Conservation (phyloP, 2,113 vertebrate species). For the Epinephelus moara region DNA sequence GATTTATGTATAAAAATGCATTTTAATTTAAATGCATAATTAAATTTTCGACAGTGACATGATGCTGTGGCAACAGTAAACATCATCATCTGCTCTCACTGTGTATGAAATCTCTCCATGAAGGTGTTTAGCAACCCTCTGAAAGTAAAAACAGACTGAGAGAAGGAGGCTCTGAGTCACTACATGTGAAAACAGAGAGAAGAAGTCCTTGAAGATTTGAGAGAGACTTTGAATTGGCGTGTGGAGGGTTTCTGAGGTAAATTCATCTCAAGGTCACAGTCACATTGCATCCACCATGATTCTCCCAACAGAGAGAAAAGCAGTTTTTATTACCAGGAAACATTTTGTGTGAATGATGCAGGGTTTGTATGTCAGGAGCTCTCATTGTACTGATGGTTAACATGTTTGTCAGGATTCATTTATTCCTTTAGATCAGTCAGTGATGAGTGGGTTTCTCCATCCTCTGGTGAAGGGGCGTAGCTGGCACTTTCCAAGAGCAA, state of each 20-base stretch:
- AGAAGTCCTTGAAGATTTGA: constrained; percentile 54
- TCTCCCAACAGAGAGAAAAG: constrained; percentile 3
- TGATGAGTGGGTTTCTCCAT: background rate
- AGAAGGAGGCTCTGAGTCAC: constrained; percentile 60
- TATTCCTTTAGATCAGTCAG: constrained; percentile 27
- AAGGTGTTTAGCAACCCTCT: constrained; percentile 39
- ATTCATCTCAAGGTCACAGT: constrained; percentile 60
- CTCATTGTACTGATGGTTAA: background rate
- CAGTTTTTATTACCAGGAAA: background rate
- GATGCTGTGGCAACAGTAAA: background rate
- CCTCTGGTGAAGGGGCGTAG: background rate
- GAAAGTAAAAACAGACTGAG: constrained; percentile 42
- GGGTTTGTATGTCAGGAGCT: constrained; percentile 8
- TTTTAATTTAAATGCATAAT: background rate
- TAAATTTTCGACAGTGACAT: background rate
- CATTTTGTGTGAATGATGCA: background rate
- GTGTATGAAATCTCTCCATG: constrained; percentile 6
- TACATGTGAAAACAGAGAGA: constrained; percentile 42
- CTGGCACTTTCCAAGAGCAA: constrained; percentile 53
- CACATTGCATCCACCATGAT: constrained; percentile 40
- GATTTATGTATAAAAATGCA: constrained; percentile 44
- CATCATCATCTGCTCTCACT: background rate
- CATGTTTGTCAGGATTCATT: constrained; percentile 34
- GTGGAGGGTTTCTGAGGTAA: constrained; percentile 29
- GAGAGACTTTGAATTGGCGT: constrained; percentile 44